Conservation (phyloP, 2,888 invertebrate species). For the Drosophila neonasuta region DNA sequence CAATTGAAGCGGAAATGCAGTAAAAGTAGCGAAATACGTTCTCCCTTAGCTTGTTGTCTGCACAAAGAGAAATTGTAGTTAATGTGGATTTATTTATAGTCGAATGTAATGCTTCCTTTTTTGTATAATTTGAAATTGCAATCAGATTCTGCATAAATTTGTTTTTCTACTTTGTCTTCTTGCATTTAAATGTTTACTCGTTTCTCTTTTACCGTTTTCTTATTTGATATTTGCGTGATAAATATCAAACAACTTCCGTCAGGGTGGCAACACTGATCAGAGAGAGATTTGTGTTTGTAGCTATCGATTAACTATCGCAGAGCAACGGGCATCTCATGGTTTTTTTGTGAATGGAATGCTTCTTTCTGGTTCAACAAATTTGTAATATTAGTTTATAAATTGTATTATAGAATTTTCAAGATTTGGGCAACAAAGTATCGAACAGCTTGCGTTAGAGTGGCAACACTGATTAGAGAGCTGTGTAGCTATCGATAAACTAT, state of each 20-base stretch:
- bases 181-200: background rate
- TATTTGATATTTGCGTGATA: background rate
- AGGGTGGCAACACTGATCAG: background rate
- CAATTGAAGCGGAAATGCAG: slow-evolving; percentile 6
- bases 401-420: no score
- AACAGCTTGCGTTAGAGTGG: no score
- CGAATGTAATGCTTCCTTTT: background rate
- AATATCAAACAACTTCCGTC: background rate
- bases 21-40: background rate
- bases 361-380: no score
- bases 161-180: background rate
- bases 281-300: background rate
- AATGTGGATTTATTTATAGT: background rate
- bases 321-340: background rate
- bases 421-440: no score
- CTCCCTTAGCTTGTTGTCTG: background rate
- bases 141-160: background rate
- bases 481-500: background rate
- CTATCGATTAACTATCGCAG: background rate
- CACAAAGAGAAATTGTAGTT: background rate
- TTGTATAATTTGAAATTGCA: background rate
- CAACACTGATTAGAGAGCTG: no score
- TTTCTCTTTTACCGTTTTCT: no score
- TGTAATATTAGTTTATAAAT: no score
- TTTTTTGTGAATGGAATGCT: background rate